phyloP scores from a whole-genome alignment of 2,888 invertebrate species.

The Eupsilia transversa region DNA sequence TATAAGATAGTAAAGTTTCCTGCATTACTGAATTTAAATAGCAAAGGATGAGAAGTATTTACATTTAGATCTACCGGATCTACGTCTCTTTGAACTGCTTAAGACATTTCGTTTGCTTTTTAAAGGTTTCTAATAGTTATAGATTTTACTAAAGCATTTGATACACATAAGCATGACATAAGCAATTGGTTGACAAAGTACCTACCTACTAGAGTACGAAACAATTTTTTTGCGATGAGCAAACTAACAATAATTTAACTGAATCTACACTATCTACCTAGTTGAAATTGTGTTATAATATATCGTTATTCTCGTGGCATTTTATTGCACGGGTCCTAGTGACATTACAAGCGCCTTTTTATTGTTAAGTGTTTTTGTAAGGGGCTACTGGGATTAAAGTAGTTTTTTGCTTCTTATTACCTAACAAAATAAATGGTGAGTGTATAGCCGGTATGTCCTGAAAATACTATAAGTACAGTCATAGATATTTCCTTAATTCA shows the following conservation, averaged over 20 bases:
- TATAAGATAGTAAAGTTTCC: conserved; percentile 7
- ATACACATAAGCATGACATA: conserved; percentile 9
- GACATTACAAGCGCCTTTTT: neutral
- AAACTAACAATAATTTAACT: neutral
- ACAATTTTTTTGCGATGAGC: neutral
- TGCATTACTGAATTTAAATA: conserved; percentile 8
- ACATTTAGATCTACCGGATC: conserved; percentile 8
- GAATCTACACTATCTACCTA: no score
- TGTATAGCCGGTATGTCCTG: neutral
- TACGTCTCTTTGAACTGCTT: neutral
- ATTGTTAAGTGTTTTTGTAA: no score
- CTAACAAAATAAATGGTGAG: neutral
- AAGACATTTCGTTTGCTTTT: neutral
- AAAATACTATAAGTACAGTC: conserved; percentile 13
- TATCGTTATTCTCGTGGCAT: neutral
- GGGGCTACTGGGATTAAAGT: neutral
- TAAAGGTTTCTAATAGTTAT: neutral
- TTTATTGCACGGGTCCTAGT: neutral
- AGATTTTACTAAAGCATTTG: conserved; percentile 12
- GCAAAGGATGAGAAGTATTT: neutral
- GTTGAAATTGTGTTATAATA: neutral
- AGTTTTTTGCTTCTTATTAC: neutral
- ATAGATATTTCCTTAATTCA: conserved; percentile 1
- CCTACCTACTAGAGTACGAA: neutral
- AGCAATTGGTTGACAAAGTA: neutral